Evolutionary conservation across 2,888 invertebrate species (phyloP), one percentile per base, ranked within the genome.

Genomic region (Synanthedon andrenaeformis): DNA sequence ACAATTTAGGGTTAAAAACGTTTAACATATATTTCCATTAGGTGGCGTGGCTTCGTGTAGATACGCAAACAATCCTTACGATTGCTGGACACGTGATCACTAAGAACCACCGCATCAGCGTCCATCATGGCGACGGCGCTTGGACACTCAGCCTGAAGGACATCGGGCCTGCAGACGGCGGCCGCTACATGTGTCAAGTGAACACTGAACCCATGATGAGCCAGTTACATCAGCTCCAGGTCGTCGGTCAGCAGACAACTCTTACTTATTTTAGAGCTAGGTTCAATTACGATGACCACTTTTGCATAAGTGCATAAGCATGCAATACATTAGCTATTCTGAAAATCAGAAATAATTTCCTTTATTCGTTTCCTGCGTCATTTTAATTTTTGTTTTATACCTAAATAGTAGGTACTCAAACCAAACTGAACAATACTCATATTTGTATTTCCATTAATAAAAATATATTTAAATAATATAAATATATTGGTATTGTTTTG

Each of bases 21-120:
- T 35, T 10, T 35, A 19, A 45, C 6, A 2, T 51, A 49, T 35
- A 23, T 53, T 12, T 0, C 83, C 1, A 10, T 10, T 35, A 96
- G 96, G 95, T 96, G 69, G 96, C 96, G 70, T 96, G 96, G 95
- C 89, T 96, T 55, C 91, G 95, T 59, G 95, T 96, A 54, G 96
- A 96, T 87, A 96, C 95, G 42, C 96, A 96, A 78, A 96, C 95
- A 8, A 95, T 96, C 66, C 89, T 96, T 64, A 95, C 95, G 49
- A 96, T 96, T 68, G 95, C 95, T 59, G 93, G 91, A 66, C 94
- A 96, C 86, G 95, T 96, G 73, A 96, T 96, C 77, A 96, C 96
- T 56, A 94, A 96, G 85, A 96, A 95, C 85, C 94, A 95, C 79
- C 90, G 96, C 62, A 93, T 96, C 74, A 92, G 91, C 64, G 92